These are phyloP conservation scores for Bellardia bayeri DNA, from an alignment of 2,888 invertebrate species.

Conservation along the genomic window DNA sequence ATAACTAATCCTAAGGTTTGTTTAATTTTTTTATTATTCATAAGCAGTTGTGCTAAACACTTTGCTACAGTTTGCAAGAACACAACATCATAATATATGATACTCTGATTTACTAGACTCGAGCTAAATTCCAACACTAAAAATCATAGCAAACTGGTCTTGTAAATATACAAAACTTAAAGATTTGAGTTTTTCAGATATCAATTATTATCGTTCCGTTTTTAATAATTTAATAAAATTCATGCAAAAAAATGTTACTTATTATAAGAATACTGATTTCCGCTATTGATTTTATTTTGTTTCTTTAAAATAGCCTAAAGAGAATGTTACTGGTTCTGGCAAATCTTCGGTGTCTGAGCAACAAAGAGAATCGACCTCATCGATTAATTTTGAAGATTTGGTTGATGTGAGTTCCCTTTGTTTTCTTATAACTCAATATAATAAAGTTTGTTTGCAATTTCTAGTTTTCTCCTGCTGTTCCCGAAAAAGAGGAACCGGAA, in stretches of 20 bases:
- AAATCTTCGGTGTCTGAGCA: conserved; percentile 57
- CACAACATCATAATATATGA: no score
- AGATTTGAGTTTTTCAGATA: no score
- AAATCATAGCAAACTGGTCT: no score
- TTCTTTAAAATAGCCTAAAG: conserved; percentile 41
- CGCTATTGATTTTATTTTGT: no score
- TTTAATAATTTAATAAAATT: no score
- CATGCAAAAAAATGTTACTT: no score
- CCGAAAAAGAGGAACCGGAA: conserved; percentile 72
- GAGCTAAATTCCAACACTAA: no score
- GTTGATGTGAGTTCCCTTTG: conserved; percentile 51
- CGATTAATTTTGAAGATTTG: conserved; percentile 55
- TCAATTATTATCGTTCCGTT: no score
- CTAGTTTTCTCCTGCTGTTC: conserved; percentile 41
- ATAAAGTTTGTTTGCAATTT: background rate
- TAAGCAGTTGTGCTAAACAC: background rate
- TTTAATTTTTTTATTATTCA: background rate
- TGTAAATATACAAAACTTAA: no score
- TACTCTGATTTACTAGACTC: no score
- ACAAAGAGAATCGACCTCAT: conserved; percentile 51
- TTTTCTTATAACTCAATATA: background rate
- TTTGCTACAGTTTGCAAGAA: no score
- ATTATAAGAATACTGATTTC: no score
- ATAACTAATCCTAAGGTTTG: conserved; percentile 74
- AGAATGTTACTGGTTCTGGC: conserved; percentile 25